Evolutionary conservation across 2,113 vertebrate species (phyloP), one percentile per base, ranked within the genome.

Genomic region (Casuarius casuarius): DNA sequence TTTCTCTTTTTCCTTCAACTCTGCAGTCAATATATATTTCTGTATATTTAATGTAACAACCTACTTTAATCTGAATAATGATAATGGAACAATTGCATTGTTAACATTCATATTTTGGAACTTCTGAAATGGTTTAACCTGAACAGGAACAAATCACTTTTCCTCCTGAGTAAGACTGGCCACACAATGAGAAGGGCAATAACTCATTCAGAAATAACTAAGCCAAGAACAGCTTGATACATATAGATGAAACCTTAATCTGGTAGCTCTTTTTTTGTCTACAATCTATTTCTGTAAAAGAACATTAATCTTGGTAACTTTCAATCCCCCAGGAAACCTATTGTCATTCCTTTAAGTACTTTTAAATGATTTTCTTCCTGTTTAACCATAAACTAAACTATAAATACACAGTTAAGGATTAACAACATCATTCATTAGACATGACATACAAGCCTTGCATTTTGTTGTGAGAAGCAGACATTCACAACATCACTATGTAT

Each of bases 381-480:
- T 73, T 92, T 95, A 89, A 71, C 81, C 49, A 66, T 70, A 94
- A 96, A 89, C 62, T 72, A 89, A 92, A 77, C 86, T 85, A 95
- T 89, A 94, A 93, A 95, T 94, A 94, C 23, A 68, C 58, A 87
- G 70, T 87, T 92, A 90, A 80, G 25, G 49, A 89, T 79, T 83
- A 94, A 89, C 44, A 95, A 3, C 35, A 83, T 16, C 9, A 59
- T 92, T 92, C 74, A 85, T 86, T 71, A 93, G 28, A 67, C 0
- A 3, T 82, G 76, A 54, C 58, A 62, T 13, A 70, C 33, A 92
- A 79, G 28, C 18, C 12, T 71, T 38, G 19, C 20, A 16, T 62
- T 15, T 7, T 70, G 4, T 52, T 66, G 33, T 58, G 44, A 92
- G 68, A 72, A 90, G 33, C 13, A 44, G 40, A 68, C 33, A 54